Evolutionary conservation across 2,113 vertebrate species (phyloP).

Genomic region (Saccopteryx bilineata): DNA sequence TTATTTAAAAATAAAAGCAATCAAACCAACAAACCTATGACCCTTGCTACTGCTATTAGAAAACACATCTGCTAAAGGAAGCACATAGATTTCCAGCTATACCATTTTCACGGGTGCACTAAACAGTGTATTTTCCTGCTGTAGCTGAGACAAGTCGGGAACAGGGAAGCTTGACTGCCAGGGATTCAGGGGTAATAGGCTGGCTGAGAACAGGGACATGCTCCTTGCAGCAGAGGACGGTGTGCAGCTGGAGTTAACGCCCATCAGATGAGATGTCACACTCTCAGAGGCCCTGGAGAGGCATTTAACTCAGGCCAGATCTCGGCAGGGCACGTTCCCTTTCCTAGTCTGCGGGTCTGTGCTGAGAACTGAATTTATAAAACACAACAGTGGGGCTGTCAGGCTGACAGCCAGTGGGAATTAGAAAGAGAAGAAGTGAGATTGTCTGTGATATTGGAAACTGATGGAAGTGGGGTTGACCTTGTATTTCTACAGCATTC

Average conservation of each 20-base stretch:
- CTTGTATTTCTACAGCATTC: slow-evolving; percentile 70
- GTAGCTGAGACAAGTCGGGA: slow-evolving; percentile 60
- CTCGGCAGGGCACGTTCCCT: slow-evolving; percentile 73
- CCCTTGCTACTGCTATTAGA: neutral
- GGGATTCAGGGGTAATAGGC: slow-evolving; percentile 77
- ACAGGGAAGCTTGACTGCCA: slow-evolving; percentile 67
- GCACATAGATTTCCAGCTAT: neutral
- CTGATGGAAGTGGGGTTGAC: slow-evolving; percentile 44
- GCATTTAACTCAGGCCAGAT: slow-evolving; percentile 81
- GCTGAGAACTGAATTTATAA: slow-evolving; percentile 81
- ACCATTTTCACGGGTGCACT: slow-evolving; percentile 62
- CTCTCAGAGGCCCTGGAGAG: slow-evolving; percentile 80
- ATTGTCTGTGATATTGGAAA: slow-evolving; percentile 40
- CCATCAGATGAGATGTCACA: slow-evolving; percentile 87
- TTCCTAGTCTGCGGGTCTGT: slow-evolving; percentile 46
- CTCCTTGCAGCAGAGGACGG: slow-evolving; percentile 78
- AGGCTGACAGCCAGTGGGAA: slow-evolving; percentile 66
- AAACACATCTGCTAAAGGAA: slow-evolving; percentile 63
- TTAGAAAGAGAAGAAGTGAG: slow-evolving; percentile 67
- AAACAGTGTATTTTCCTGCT: slow-evolving; percentile 71
- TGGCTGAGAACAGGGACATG: slow-evolving; percentile 83
- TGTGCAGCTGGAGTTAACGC: slow-evolving; percentile 83
- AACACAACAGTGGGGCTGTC: slow-evolving; percentile 52
- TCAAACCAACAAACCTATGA: neutral
- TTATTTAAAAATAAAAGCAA: slow-evolving; percentile 66